Evolutionary conservation across 2,888 invertebrate genomes (phyloP), one percentile per base, ranked within the genome.

Genomic region (Aphidius colemani): DNA sequence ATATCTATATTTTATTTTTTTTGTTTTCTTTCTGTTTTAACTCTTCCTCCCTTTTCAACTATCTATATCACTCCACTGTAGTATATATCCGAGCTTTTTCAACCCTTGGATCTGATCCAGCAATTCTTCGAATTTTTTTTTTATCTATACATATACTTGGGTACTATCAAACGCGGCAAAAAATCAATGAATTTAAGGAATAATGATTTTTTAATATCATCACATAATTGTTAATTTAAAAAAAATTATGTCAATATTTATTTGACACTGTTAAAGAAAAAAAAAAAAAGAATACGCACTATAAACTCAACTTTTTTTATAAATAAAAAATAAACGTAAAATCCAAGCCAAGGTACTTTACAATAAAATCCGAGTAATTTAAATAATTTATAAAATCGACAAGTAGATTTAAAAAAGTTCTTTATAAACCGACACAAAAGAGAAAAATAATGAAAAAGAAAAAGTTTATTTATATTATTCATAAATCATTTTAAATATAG

Each of bases 291-390:
- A 30, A 30, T n/a, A n/a, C 30, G 30, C 30, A 30, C 3, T 1
- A 5, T 30, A 30, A 30, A 3, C 1, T 30, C 5, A 30, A 30
- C 1, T 0, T 51, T 51, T 43, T 44, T 63, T 58, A 63, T 63
- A 63, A 63, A 63, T 63, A 63, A 53, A 57, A 53, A 51, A 63
- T 63, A 43, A 44, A 43, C 53, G n/a, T 45, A 57, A 53, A 63
- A 58, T 58, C 44, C 53, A 53, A 63, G 63, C 51, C 63, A 63
- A 63, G 63, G 63, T 51, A 30, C 30, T 30, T 45, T 51, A 53
- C 30, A 11, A 60, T 51, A 53, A 51, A 51, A 44, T 49, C 51
- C 46, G 10, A 11, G 46, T 46, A 30, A 50, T 51, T 55, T 46
- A 11, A 4, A 45, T 53, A 53, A 60, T 60, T 45, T 51, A 51